Percentiles rank a stretch among this genome's conserved stretches.
Conservation (phyloP, 1,140 invertebrate species). For the Tetraneura akinire region DNA sequence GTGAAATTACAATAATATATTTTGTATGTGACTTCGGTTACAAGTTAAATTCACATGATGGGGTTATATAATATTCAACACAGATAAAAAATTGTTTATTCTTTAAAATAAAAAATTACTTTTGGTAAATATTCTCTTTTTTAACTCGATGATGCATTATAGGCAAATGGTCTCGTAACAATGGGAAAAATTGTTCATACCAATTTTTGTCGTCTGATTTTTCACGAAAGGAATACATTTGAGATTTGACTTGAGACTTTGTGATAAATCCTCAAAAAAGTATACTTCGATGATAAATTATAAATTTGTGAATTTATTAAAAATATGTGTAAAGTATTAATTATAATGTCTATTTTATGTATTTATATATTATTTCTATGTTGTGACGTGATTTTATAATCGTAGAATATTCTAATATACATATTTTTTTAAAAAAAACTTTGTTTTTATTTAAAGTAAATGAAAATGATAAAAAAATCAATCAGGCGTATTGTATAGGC, state of each 20-base stretch:
- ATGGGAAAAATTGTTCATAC: not conserved
- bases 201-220: not conserved
- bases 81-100: not conserved
- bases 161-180: not conserved
- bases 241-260: no score
- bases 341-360: no score
- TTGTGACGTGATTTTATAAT: no score
- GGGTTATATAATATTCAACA: no score
- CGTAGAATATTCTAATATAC: no score
- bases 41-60: not conserved
- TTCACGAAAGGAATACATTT: not conserved
- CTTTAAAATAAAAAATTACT: conserved; percentile 3
- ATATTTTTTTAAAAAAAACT: no score
- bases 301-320: no score
- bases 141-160: not conserved
- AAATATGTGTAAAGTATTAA: no score
- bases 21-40: not conserved
- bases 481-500: not conserved
- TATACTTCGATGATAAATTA: no score
- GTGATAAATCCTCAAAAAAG: no score
- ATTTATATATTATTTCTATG: no score
- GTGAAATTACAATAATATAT: not conserved
- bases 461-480: not conserved
- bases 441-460: no score
- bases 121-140: not conserved